Evolutionary conservation across 2,113 vertebrate genomes (phyloP).

Genomic region (Polypterus senegalus): DNA sequence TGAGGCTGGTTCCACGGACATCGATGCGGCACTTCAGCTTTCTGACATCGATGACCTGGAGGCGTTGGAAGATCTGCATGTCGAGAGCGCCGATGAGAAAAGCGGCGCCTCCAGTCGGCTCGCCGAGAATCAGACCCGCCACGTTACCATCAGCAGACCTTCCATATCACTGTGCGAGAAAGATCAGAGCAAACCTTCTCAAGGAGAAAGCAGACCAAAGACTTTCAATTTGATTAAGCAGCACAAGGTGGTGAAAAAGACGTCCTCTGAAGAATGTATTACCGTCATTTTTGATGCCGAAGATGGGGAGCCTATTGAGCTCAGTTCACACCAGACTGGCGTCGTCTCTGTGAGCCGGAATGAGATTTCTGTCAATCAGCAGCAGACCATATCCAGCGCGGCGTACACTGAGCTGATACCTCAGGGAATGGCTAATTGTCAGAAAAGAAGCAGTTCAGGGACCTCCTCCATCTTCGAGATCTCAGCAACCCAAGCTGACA

Average conservation of each 20-base stretch:
- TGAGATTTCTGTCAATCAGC: slow-evolving; percentile 40
- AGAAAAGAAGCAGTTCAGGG: slow-evolving; percentile 33
- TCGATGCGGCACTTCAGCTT: slow-evolving; percentile 38
- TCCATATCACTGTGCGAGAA: slow-evolving; percentile 33
- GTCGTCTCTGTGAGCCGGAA: slow-evolving; percentile 46
- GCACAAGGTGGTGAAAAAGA: slow-evolving; percentile 48
- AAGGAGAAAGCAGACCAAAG: slow-evolving; percentile 45
- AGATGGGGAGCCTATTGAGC: slow-evolving; percentile 65
- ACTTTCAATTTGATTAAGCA: slow-evolving; percentile 59
- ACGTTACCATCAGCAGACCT: slow-evolving; percentile 41
- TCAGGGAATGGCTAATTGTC: slow-evolving; percentile 49
- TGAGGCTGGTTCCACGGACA: slow-evolving; percentile 30
- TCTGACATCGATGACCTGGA: slow-evolving; percentile 63
- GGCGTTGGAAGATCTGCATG: slow-evolving; percentile 49
- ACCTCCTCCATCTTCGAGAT: slow-evolving; percentile 43
- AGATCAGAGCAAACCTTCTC: slow-evolving; percentile 36
- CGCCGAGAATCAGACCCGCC: slow-evolving; percentile 38
- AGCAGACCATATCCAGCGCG: slow-evolving; percentile 30
- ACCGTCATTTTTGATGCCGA: slow-evolving; percentile 61
- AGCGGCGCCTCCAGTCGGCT: slow-evolving; percentile 44
- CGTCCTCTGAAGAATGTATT: slow-evolving; percentile 68
- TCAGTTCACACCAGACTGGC: slow-evolving; percentile 54
- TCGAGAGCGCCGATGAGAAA: slow-evolving; percentile 52
- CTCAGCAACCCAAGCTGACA: slow-evolving; percentile 35
- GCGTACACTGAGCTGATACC: slow-evolving; percentile 43